Evolutionary conservation across 2,888 invertebrate species (phyloP), one percentile per base, ranked within the genome.

Genomic region (Cantharis flavilabris): DNA sequence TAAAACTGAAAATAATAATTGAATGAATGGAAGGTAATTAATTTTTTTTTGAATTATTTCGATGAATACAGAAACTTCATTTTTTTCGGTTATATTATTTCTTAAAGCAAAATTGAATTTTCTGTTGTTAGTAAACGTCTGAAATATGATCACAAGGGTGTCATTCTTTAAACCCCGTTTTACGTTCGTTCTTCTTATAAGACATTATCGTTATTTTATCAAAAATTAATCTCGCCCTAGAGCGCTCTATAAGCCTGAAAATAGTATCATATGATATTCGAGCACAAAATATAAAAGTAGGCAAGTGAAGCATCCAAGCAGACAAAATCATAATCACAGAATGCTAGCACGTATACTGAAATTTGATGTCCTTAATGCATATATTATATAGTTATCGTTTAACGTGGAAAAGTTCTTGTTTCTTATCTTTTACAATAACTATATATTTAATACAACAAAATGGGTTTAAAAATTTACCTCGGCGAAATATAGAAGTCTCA

Each of bases 161-260:
- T 65, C 33, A 65, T 72, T 65, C 26, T 28, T 72, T 16, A 65
- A 72, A 20, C 33, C n/a, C 65, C 33, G 33, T 65, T 72, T 67
- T 72, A 64, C 72, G 63, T 72, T 64, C 18, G 28, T 30, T 72
- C 5, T 65, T 67, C 18, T 28, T 23, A n/a, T 28, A 65, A 13
- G 64, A 33, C 33, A 33, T 64, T 65, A 33, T 65, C 72, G 30
- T 64, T 72, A 72, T 72, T 72, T 72, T 30, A 72, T 64, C 65
- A 20, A 16, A 64, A 64, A 72, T 72, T 72, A 72, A 72, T 72
- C 64, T 72, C 18, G 28, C 72, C 72, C 65, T 18, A 20, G 72
- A 33, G 72, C 16, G 49, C 18, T 65, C 20, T 49, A 65, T 63
- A 72, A 28, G 65, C 18, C 14, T 65, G 16, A 30, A 72, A 72